Evolutionary conservation across 35 echinoderm and acorn worm species (phyloP).

Genomic region (Diadema setosum): DNA sequence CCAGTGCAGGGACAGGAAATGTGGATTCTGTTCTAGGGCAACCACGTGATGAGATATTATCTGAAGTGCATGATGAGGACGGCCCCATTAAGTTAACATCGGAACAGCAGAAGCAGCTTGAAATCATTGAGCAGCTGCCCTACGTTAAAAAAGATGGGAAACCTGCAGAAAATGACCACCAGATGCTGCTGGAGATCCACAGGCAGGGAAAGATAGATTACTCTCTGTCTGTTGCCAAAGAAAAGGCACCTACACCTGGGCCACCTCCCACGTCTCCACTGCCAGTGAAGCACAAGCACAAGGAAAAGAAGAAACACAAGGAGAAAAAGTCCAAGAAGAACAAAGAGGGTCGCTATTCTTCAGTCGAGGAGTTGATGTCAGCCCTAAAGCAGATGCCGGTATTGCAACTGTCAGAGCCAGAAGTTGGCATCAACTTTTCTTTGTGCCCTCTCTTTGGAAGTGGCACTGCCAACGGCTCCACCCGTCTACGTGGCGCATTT

Average conservation of each 20-base stretch:
- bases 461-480: slow-evolving; percentile 60
- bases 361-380: slow-evolving; percentile 71
- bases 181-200: slow-evolving; percentile 86
- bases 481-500: slow-evolving; percentile 71
- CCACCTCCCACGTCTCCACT: neutral
- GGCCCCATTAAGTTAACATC: slow-evolving; percentile 71
- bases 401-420: slow-evolving; percentile 81
- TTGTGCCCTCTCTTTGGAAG: slow-evolving; percentile 81
- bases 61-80: slow-evolving; percentile 54
- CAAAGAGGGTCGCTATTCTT: slow-evolving; percentile 11
- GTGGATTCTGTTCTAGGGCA: neutral
- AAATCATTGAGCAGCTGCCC: slow-evolving; percentile 91
- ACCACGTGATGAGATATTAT: neutral
- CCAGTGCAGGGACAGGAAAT: neutral
- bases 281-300: slow-evolving; percentile 43
- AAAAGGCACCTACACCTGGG: neutral
- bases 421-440: slow-evolving; percentile 65
- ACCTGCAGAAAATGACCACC: slow-evolving; percentile 66
- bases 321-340: slow-evolving; percentile 71
- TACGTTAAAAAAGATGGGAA: slow-evolving; percentile 97
- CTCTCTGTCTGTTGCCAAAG: neutral
- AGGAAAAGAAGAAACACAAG: slow-evolving; percentile 81
- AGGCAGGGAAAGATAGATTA: slow-evolving; percentile 48
- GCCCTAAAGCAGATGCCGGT: slow-evolving; percentile 85
- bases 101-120: slow-evolving; percentile 91